Base-by-base conservation (phyloP, 2,113 vertebrate genomes). In the Grallaria varia region DNA sequence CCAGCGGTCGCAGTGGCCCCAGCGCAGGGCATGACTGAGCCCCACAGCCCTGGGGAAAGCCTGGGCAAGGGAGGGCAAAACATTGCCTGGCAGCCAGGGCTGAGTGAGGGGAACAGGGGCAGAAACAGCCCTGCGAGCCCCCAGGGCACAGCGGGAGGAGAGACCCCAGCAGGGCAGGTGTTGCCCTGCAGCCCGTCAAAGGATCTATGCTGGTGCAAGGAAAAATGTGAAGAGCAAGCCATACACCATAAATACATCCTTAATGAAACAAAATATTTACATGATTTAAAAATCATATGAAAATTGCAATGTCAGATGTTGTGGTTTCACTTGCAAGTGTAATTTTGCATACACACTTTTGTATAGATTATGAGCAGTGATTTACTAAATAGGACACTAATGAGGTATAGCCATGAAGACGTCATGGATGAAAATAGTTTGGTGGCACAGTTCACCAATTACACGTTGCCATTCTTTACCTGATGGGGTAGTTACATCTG, bases 171-270 rank as follows among this genome's bases (percentile, higher is more conserved):
- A 2, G 24, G 84, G 8, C 47, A 17, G 11, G 2, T 8, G 2
- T 8, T 12, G 6, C 8, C 20, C 49, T 30, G 56, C 4, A 4
- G 50, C 0, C 16, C 0, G 1, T 6, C 27, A 6, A 66, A 3
- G 10, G 23, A 1, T 8, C 10, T 28, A 10, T 0, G 1, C 0
- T 53, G 24, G 13, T n/a, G 7, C 16, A 25, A 28, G 13, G 16
- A 12, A 21, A 47, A 44, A 28, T 2, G 16, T 15, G 39, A 53
- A 3, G 20, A 40, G 39, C 24, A 68, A 82, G 23, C 8, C 23
- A 13, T 40, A 66, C 9, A 28, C 11, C 27, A 55, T 23, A 63
- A 15, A 53, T 28, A 87, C 81, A 58, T 37, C 11, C n/a, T 44
- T 16, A 40, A 35, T 30, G 71, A 94, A 87, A 13, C 10, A 73